Evolutionary conservation across 2,797 vertebrate species (phyloP), one percentile per base, ranked within the genome.

Genomic region (Enteromius argenteus): DNA sequence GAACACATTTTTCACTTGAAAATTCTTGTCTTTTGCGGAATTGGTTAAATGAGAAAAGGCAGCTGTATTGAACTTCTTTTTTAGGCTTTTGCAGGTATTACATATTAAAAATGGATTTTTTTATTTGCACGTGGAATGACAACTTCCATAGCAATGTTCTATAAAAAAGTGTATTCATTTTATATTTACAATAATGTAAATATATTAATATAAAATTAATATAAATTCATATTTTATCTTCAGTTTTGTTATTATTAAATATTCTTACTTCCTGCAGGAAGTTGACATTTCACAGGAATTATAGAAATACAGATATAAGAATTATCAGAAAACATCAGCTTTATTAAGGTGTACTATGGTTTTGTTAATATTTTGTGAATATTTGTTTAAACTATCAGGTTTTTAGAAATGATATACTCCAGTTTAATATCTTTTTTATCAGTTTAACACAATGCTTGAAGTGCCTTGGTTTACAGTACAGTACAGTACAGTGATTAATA

Each of bases 321-420:
- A 53, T 37, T n/a, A 14, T 53, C 30, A 74, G 30, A 74, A 56
- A 80, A 58, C n/a, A 69, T 56, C 9, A 71, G 27, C 68, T 81
- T 81, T 81, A 81, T 46, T 81, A 62, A 81, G 44, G 17, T 30
- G 1, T 1, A 21, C 49, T 30, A 37, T 53, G 46, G 30, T 14
- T 80, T 69, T 32, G 49, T 69, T 39, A 39, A 53, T 80, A 80
- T 67, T 58, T 30, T 39, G 64, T 14, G 32, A n/a, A 69, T 53
- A 23, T 51, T 79, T 64, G 5, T 49, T 44, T 79, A 53, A 80
- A 39, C 35, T 27, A 35, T 19, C 0, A 23, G 49, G 15, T 13
- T 44, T 80, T 32, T 2, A 30, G 21, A 13, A 11, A 71, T n/a
- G 1, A 51, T 5, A 23, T 17, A 58, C 2, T 27, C 64, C 15